phyloP scores from a whole-genome alignment of 2,888 invertebrate species.

The Smittia sp. region DNA sequence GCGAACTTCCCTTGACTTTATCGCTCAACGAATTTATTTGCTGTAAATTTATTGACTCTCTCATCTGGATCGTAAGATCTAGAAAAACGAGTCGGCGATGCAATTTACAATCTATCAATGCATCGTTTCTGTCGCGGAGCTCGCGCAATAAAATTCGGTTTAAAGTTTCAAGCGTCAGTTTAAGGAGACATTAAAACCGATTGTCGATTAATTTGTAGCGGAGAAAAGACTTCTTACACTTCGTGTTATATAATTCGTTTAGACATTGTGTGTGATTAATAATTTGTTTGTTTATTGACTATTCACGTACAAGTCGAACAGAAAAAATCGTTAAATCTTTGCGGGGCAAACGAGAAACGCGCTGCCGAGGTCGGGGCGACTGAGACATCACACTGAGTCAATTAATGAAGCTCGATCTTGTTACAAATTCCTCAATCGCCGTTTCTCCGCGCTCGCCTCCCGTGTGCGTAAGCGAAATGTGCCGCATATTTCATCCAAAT shows the following conservation, averaged over 20 bases:
- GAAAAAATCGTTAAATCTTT: background rate
- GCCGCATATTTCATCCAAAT: slow-evolving; percentile 10
- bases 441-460: slow-evolving; percentile 12
- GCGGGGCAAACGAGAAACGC: background rate
- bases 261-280: slow-evolving; percentile 36
- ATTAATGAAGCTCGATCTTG: slow-evolving; percentile 40
- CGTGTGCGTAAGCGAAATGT: slow-evolving; percentile 21
- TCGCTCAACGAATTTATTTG: background rate
- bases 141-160: no score
- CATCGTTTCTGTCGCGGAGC: no score
- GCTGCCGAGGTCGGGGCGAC: background rate
- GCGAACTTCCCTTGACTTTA: no score
- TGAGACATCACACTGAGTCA: slow-evolving; percentile 39
- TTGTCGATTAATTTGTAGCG: slow-evolving; percentile 16
- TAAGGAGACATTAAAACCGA: background rate
- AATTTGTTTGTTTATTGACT: slow-evolving; percentile 40
- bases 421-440: slow-evolving; percentile 32
- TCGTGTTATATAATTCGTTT: slow-evolving; percentile 32
- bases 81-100: no score
- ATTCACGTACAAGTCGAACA: background rate
- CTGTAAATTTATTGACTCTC: slow-evolving; percentile 6
- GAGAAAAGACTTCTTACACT: background rate
- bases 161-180: background rate
- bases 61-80: background rate
- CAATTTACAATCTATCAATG: no score